phyloP scores from a whole-genome alignment of 2,797 vertebrate species.

The Poecilia velifera region DNA sequence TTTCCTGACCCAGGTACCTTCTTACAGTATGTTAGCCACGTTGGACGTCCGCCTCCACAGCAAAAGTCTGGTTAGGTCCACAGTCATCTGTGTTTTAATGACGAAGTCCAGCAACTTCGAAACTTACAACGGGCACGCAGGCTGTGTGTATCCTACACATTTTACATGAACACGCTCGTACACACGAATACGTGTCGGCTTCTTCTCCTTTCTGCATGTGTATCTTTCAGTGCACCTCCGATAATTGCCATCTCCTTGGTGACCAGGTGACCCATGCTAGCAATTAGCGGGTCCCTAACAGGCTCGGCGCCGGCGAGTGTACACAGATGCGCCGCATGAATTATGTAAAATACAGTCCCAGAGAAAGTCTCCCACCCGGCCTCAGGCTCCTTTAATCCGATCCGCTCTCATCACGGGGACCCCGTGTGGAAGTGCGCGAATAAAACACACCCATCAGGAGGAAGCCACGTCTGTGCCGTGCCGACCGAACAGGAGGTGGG shows the following conservation, averaged over 20 bases:
- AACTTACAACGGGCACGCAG: conserved; percentile 51
- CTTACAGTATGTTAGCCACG: conserved; percentile 21
- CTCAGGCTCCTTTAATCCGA: conserved; percentile 62
- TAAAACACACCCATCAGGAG: conserved; percentile 40
- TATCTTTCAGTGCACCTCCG: conserved; percentile 44
- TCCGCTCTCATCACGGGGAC: conserved; percentile 47
- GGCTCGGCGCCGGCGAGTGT: conserved; percentile 46
- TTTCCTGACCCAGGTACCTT: conserved; percentile 14
- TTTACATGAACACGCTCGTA: conserved; percentile 20
- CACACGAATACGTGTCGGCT: conserved; percentile 3
- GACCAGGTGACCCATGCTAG: conserved; percentile 76
- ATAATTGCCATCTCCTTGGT: conserved; percentile 70
- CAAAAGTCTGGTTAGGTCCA: conserved; percentile 17
- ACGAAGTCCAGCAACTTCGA: conserved; percentile 36
- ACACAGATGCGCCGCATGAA: conserved; percentile 64
- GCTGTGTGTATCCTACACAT: conserved; percentile 6
- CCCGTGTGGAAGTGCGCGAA: conserved; percentile 38
- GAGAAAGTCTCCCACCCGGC: conserved; percentile 44
- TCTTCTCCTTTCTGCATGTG: conserved; percentile 13
- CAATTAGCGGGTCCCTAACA: conserved; percentile 74
- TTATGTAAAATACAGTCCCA: conserved; percentile 72
- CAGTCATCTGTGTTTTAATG: conserved; percentile 38
- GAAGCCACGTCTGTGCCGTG: conserved; percentile 43
- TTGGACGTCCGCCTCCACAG: conserved; percentile 19
- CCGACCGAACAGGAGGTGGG: conserved; percentile 22